A percentile compares a stretch with the other conserved stretches of the same genome.
Evolutionary conservation across 2,113 vertebrate genomes (phyloP).

Genomic region (Ptilorrhoa leucosticta): DNA sequence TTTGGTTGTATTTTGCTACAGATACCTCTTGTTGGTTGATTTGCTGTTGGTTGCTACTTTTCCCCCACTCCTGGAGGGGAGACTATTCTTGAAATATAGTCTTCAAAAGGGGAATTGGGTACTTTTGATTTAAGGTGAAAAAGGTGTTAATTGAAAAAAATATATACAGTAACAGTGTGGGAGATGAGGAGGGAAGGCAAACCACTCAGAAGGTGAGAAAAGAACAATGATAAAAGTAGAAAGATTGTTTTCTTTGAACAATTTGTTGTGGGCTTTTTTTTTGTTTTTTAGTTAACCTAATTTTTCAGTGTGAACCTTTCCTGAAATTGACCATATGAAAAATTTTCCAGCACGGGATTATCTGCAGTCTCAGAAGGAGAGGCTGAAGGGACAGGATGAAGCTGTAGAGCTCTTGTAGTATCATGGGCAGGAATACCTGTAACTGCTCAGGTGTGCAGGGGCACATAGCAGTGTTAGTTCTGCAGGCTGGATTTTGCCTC

Average conservation of each 20-base stretch:
- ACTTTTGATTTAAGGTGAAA: background rate
- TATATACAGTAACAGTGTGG: background rate
- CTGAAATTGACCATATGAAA: background rate
- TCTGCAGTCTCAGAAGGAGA: background rate
- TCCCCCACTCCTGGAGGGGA: accelerated
- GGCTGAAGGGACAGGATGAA: background rate
- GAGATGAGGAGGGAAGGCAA: background rate
- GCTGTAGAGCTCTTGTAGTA: background rate
- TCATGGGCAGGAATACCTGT: background rate
- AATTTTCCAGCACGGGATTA: background rate
- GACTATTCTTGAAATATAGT: background rate
- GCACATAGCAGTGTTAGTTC: accelerated
- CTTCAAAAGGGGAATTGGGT: background rate
- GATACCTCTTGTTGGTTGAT: background rate
- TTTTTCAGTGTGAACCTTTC: background rate
- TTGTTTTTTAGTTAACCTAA: background rate
- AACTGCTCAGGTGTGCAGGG: background rate
- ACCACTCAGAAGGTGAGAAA: background rate
- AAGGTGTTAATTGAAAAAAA: background rate
- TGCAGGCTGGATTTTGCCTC: background rate
- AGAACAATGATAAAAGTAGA: background rate
- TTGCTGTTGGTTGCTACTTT: background rate
- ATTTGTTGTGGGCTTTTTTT: background rate
- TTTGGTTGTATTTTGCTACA: background rate
- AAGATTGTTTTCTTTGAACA: background rate